Conservation (phyloP, 2,888 invertebrate genomes). For the Tolmerus cingulatus region DNA sequence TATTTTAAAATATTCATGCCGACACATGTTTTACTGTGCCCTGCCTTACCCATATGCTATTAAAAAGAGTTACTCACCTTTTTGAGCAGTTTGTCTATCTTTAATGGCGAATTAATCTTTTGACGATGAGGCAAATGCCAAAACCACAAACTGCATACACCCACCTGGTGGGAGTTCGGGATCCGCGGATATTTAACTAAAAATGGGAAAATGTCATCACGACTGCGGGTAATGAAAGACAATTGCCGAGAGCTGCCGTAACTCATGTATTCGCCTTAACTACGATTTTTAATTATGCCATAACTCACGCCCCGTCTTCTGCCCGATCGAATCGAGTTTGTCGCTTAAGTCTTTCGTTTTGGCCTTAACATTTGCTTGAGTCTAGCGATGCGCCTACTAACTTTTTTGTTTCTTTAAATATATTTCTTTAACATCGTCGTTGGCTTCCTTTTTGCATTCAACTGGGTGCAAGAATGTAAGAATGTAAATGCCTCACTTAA, state of each 20-base stretch:
- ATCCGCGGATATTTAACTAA: not conserved
- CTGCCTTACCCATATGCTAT: not conserved
- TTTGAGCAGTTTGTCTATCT: not conserved
- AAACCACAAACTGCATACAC: not conserved
- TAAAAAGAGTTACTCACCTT: not conserved
- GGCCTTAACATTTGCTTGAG: conserved; percentile 31
- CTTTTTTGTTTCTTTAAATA: not conserved
- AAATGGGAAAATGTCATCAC: conserved; percentile 28
- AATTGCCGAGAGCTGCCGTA: not conserved
- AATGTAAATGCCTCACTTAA: conserved; percentile 9
- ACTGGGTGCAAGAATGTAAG: not conserved
- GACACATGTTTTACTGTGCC: not conserved
- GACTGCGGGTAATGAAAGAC: not conserved
- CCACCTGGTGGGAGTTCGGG: not conserved
- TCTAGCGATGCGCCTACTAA: conserved; percentile 1
- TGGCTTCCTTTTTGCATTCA: not conserved
- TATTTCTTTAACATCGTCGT: not conserved
- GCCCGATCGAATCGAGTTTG: conserved; percentile 3
- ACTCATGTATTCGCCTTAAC: not conserved
- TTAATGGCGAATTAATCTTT: not conserved
- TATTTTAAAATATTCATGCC: not conserved
- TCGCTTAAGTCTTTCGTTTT: conserved; percentile 34
- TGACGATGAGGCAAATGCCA: not conserved
- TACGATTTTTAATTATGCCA: conserved; percentile 27
- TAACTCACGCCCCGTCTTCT: conserved; percentile 25